A percentile compares a stretch with the other conserved stretches of the same genome.
phyloP scores from a whole-genome alignment of 2,888 invertebrate genomes.

The Adelphocoris suturalis region DNA sequence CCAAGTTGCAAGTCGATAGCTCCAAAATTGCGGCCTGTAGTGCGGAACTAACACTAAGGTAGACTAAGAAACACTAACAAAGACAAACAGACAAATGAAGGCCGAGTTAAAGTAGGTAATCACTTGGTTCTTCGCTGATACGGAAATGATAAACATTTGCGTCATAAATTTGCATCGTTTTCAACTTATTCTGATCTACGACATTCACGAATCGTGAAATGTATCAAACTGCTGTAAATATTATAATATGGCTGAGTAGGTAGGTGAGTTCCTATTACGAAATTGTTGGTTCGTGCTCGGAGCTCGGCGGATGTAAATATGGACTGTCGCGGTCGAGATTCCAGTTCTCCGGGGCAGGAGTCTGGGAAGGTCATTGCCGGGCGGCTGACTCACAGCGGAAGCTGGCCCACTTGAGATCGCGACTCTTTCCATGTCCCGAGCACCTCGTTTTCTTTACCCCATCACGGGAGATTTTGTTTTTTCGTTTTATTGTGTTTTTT shows the following conservation, averaged over 20 bases:
- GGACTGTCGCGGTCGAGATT: constrained; percentile 5
- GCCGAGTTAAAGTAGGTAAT: too few species aligned
- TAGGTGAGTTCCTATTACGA: not conserved
- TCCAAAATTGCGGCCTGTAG: too few species aligned
- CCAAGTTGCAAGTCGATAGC: too few species aligned
- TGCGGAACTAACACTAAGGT: too few species aligned
- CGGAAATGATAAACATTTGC: too few species aligned
- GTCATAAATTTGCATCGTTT: too few species aligned
- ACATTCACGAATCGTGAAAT: not conserved
- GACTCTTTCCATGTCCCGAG: constrained; percentile 18
- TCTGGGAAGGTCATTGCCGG: constrained; percentile 7
- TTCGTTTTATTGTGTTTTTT: not conserved
- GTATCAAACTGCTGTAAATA: not conserved
- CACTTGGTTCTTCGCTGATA: too few species aligned
- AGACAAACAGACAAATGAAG: too few species aligned
- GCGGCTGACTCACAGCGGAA: constrained; percentile 36
- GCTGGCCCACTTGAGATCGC: constrained; percentile 39
- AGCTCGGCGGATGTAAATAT: not conserved
- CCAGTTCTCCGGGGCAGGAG: constrained; percentile 31
- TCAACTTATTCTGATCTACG: too few species aligned
- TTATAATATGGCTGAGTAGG: not conserved
- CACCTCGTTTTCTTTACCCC: constrained; percentile 31
- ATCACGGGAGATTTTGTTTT: not conserved
- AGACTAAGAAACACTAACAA: too few species aligned
- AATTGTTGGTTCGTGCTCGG: not conserved